Evolutionary conservation across 2,888 invertebrate genomes (phyloP).

Genomic region (Cecidostiba fungosa): DNA sequence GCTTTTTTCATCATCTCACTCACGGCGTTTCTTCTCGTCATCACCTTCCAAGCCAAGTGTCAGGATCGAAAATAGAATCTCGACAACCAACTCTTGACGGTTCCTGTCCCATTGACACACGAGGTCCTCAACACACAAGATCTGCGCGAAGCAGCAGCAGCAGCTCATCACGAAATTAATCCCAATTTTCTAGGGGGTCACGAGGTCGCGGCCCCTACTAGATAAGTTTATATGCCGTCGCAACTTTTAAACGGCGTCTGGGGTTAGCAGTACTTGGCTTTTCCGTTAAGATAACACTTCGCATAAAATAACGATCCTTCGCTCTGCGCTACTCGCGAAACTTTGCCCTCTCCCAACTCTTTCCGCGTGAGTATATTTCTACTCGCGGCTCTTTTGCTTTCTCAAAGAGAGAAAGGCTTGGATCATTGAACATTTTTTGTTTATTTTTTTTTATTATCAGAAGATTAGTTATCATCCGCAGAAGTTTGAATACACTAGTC

Average conservation of each 20-base stretch:
- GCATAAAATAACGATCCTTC: slow-evolving; percentile 61
- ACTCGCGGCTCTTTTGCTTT: background rate
- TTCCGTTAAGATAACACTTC: slow-evolving; percentile 61
- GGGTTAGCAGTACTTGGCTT: slow-evolving; percentile 30
- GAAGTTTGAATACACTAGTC: no score
- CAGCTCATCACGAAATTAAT: slow-evolving; percentile 31
- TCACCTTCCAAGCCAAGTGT: background rate
- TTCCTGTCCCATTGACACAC: background rate
- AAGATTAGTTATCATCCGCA: no score
- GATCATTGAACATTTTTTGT: no score
- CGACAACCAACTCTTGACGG: background rate
- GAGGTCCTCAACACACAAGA: background rate
- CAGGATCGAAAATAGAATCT: background rate
- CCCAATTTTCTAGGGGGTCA: slow-evolving; percentile 28
- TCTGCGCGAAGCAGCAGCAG: background rate
- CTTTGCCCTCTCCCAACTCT: slow-evolving; percentile 6
- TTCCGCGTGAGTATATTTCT: background rate
- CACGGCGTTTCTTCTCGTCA: background rate
- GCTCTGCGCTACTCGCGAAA: slow-evolving; percentile 5
- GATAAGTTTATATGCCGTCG: slow-evolving; percentile 54
- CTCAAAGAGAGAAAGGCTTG: background rate
- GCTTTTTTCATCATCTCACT: background rate
- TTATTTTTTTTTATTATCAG: no score
- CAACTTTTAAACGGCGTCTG: slow-evolving; percentile 54
- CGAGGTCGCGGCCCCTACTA: slow-evolving; percentile 24